Conservation (phyloP, 2,113 vertebrate species). For the Heptranchias perlo region DNA sequence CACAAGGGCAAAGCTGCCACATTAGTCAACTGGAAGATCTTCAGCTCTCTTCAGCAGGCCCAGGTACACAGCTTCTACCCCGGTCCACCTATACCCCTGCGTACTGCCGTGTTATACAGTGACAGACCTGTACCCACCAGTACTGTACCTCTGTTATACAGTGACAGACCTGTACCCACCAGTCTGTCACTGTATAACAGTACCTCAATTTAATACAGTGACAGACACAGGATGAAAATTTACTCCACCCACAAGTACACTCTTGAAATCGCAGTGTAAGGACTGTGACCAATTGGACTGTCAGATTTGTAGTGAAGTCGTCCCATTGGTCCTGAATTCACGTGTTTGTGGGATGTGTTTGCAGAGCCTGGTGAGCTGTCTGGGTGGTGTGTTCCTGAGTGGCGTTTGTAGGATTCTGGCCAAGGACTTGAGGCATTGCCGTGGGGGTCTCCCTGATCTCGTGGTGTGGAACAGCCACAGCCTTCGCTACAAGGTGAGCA, state of each 20-base stretch:
- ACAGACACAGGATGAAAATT: not conserved
- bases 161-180: not conserved
- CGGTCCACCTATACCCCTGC: not conserved
- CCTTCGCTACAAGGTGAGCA: slow-evolving; percentile 69
- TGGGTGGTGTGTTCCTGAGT: slow-evolving; percentile 76
- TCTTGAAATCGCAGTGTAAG: not conserved
- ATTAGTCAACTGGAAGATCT: slow-evolving; percentile 80
- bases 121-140: not conserved
- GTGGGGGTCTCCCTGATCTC: slow-evolving; percentile 84
- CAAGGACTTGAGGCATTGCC: slow-evolving; percentile 78
- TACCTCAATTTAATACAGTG: not conserved
- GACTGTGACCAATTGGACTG: not conserved
- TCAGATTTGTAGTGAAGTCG: not conserved
- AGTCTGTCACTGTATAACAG: too few relatives aligned
- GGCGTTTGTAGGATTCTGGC: slow-evolving; percentile 72
- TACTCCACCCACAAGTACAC: not conserved
- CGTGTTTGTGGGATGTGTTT: slow-evolving; percentile 28
- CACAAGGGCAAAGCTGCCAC: slow-evolving; percentile 73
- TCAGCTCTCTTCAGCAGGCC: slow-evolving; percentile 77
- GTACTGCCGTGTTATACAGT: too few relatives aligned
- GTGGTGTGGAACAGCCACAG: slow-evolving; percentile 77
- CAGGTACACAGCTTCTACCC: slow-evolving; percentile 61
- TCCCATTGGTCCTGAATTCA: accelerated
- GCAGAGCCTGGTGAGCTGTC: slow-evolving; percentile 75
- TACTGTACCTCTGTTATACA: not conserved